Base-by-base conservation (phyloP, 2,888 invertebrate genomes). In the Terebella lapidaria region DNA sequence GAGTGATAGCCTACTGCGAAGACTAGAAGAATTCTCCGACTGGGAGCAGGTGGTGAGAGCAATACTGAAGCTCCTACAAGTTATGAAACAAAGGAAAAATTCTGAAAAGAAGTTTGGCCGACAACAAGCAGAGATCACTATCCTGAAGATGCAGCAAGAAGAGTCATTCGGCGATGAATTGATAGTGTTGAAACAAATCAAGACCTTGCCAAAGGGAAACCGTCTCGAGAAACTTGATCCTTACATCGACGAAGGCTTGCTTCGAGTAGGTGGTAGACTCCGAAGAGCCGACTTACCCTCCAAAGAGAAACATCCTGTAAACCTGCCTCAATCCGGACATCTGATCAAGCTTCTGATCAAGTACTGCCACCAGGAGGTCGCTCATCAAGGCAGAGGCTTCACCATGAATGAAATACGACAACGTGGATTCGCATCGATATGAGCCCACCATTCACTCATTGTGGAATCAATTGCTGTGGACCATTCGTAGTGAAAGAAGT, bases 381-480 rank as follows among this genome's bases (percentile, higher is more conserved):
- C 28, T 3, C 67, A 70, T 52, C 65, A 65, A 53, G 69, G 67
- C 24, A 49, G 67, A 45, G 68, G 65, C 2, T 63, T 68, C 5
- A 71, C 67, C 2, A 57, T 56, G 1, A 64, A 62, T 58, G 62
- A 56, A 47, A 55, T 71, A 1, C 10, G 70, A 60, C 20, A 57
- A 18, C 64, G 59, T 51, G 69, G 68, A 45, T 63, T 26, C 35
- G 71, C 1, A 47, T 65, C 3, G 63, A 63, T 26, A 53, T 67
- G 10, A 54, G 57, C 5, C 67, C 69, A 42, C 68, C 70, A 10
- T 72, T 72, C 51, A 65, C 64, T 1, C 64, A 64, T 52, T 60
- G 63, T 56, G 68, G 67, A 10, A 59, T 70, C 35, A 69, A 72
- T 52, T 70, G n/a, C n/a, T 72, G 72, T 58, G 71, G 71, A 5